Conservation (phyloP, 1,140 invertebrate species). For the Lasioglossum baleicum region DNA sequence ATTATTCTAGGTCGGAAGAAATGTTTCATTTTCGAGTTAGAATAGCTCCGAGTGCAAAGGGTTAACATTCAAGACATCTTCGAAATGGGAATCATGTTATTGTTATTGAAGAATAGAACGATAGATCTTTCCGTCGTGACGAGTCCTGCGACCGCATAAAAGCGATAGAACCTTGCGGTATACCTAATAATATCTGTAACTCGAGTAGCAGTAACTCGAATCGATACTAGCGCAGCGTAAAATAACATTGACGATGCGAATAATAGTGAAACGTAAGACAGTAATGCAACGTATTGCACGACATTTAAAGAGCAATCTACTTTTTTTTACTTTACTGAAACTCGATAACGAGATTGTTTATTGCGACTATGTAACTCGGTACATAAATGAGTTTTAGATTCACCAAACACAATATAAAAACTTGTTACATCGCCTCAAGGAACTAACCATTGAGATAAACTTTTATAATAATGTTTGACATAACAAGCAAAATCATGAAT, state of each 20-base stretch:
- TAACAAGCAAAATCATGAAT: too few species aligned
- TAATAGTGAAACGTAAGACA: background rate
- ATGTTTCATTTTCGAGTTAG: too few species aligned
- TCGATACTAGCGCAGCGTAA: background rate
- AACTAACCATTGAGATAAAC: too few species aligned
- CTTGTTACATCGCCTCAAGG: too few species aligned
- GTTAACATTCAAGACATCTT: background rate
- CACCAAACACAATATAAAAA: too few species aligned
- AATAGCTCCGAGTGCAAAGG: too few species aligned
- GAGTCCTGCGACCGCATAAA: background rate
- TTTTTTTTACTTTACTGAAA: background rate
- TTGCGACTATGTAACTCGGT: too few species aligned
- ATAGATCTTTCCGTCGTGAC: conserved; percentile 44
- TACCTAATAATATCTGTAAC: conserved; percentile 7
- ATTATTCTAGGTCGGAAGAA: too few species aligned
- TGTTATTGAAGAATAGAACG: background rate
- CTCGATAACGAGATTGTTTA: background rate
- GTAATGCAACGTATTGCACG: background rate
- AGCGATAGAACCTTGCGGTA: conserved; percentile 4
- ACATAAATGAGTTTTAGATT: background rate
- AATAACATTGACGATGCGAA: background rate
- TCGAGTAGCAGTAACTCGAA: background rate
- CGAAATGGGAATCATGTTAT: background rate
- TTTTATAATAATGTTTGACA: too few species aligned
- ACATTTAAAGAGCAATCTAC: background rate